A percentile compares a stretch with the other conserved stretches of the same genome.
These are phyloP conservation scores for Epinotia demarniana DNA, from an alignment of 2,888 invertebrate species.

Conservation along the genomic window DNA sequence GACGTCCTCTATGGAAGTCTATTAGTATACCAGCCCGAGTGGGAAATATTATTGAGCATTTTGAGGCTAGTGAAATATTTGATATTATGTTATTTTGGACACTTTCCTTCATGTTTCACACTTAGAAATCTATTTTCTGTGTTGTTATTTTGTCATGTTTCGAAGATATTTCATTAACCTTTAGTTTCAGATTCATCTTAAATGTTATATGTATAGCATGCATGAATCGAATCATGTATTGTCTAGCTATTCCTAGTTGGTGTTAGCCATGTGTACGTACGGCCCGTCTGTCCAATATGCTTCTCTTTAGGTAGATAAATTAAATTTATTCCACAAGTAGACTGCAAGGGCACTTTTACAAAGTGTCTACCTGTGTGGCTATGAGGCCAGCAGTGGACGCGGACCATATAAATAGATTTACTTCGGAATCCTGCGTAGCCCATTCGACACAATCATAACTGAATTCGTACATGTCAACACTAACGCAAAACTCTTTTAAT, in stretches of 20 bases:
- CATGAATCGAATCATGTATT: not conserved
- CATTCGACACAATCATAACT: too few species aligned
- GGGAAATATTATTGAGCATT: not conserved
- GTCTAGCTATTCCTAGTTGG: not conserved
- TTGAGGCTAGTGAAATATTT: conserved; percentile 30
- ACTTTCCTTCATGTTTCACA: not conserved
- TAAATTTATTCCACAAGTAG: not conserved
- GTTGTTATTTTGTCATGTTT: conserved; percentile 15
- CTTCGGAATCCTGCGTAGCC: too few species aligned
- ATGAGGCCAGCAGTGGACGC: too few species aligned
- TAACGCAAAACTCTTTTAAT: too few species aligned
- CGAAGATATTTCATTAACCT: conserved; percentile 33
- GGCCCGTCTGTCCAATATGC: not conserved
- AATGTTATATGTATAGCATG: not conserved
- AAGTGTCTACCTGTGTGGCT: too few species aligned
- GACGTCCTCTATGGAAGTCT: conserved; percentile 34
- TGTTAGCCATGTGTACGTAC: not conserved
- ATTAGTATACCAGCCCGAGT: conserved; percentile 9
- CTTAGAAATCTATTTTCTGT: conserved; percentile 15
- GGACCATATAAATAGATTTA: too few species aligned
- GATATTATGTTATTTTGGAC: not conserved
- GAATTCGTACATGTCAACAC: too few species aligned
- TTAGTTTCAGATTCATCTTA: conserved; percentile 1
- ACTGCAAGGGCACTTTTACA: not conserved
- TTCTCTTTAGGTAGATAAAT: not conserved